Percentiles rank a stretch among this genome's conserved stretches.
Evolutionary conservation across 2,113 vertebrate genomes (phyloP).

Genomic region (Cranoglanis bouderius): DNA sequence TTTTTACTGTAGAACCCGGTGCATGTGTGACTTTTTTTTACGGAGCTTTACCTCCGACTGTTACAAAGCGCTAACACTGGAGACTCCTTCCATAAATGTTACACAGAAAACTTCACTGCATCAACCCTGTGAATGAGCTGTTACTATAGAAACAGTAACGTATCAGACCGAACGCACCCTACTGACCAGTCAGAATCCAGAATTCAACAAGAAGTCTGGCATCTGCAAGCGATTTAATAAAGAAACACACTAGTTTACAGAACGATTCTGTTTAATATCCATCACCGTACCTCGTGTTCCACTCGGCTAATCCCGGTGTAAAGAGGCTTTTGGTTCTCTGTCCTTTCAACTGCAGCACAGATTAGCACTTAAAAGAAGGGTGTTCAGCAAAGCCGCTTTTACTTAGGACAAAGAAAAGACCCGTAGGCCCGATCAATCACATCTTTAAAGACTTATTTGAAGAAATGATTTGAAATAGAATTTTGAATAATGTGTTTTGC

Average conservation of each 20-base stretch:
- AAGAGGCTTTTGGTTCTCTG: background rate
- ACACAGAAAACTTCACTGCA: background rate
- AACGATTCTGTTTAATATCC: background rate
- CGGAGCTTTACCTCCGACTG: no score
- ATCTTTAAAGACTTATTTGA: conserved; percentile 13
- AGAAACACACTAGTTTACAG: background rate
- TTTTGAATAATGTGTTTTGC: conserved; percentile 23
- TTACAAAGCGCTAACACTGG: background rate
- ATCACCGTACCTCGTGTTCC: background rate
- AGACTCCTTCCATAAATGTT: background rate
- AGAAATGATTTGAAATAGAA: background rate
- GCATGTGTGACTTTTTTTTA: no score
- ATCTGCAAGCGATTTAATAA: background rate
- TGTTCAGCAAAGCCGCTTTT: background rate
- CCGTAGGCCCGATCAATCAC: background rate
- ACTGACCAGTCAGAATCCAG: no score
- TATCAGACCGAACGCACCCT: background rate
- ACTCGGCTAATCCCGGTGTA: background rate
- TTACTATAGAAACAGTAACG: background rate
- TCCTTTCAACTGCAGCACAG: background rate
- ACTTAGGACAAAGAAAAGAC: background rate
- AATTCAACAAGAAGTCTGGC: background rate
- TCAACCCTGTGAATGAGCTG: background rate
- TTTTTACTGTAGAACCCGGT: no score
- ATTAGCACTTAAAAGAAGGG: background rate